phyloP scores from a whole-genome alignment of 2,888 invertebrate species.

The Protodeltote pygarga region DNA sequence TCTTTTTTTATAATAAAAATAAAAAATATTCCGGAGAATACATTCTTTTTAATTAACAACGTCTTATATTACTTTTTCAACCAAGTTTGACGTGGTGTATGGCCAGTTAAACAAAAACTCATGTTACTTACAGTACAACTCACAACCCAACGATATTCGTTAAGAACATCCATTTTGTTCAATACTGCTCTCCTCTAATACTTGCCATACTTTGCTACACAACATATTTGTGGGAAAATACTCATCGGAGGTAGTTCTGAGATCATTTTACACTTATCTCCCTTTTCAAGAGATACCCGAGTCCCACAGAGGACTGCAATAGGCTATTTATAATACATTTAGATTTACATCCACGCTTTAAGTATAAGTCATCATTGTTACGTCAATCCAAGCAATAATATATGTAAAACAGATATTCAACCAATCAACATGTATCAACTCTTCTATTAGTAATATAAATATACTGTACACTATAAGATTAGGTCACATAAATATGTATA shows the following conservation, averaged over 20 bases:
- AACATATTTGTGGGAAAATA: slow-evolving; percentile 5
- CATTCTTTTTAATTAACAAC: neutral
- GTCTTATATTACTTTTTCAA: neutral
- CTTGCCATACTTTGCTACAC: slow-evolving; percentile 44
- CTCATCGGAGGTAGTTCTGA: slow-evolving; percentile 28
- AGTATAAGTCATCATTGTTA: slow-evolving; percentile 4
- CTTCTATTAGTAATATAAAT: slow-evolving; percentile 21
- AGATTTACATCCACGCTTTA: slow-evolving; percentile 7
- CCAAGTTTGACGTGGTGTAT: neutral
- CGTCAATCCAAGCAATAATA: slow-evolving; percentile 10
- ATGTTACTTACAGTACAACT: slow-evolving; percentile 15
- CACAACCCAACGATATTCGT: slow-evolving; percentile 24
- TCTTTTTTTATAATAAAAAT: no score
- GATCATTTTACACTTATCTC: slow-evolving; percentile 22
- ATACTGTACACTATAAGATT: slow-evolving; percentile 19
- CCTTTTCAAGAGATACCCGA: neutral
- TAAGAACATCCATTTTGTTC: slow-evolving; percentile 34
- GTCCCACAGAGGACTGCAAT: neutral
- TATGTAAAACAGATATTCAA: slow-evolving; percentile 21
- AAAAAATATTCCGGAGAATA: no score
- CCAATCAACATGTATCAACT: slow-evolving; percentile 15
- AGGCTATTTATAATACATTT: slow-evolving; percentile 1
- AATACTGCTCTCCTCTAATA: slow-evolving; percentile 46
- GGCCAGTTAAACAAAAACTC: neutral
- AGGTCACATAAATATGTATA: slow-evolving; percentile 3